Conservation (phyloP, 2,113 vertebrate species). For the Grus americana region DNA sequence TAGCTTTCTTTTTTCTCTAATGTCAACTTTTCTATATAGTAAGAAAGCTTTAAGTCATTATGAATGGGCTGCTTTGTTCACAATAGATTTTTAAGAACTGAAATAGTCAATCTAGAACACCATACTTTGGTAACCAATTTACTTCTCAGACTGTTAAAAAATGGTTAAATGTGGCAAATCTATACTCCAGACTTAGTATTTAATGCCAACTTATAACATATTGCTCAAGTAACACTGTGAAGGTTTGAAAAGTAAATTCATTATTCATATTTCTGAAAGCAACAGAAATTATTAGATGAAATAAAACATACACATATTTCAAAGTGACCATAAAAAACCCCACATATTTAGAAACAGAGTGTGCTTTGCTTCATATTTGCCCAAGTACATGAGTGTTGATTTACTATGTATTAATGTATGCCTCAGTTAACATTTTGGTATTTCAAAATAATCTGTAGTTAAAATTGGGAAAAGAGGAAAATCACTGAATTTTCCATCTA, state of each 20-base stretch:
- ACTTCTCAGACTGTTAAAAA: neutral
- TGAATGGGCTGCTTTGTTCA: neutral
- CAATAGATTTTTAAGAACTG: neutral
- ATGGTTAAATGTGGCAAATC: neutral
- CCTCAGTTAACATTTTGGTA: neutral
- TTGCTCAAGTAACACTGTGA: neutral
- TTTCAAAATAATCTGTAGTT: neutral
- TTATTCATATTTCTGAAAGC: neutral
- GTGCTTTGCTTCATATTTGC: neutral
- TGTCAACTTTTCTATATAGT: neutral
- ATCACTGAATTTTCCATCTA: neutral
- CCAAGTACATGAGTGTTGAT: neutral
- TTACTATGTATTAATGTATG: neutral
- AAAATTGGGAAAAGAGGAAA: neutral
- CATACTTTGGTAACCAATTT: neutral
- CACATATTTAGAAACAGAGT: neutral
- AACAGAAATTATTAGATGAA: neutral
- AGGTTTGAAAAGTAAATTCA: neutral
- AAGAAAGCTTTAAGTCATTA: neutral
- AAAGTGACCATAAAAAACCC: fast-evolving
- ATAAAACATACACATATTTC: neutral
- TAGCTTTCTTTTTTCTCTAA: neutral
- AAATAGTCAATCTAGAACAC: neutral
- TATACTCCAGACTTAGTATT: neutral
- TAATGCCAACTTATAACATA: neutral